Evolutionary conservation across 2,113 vertebrate genomes (phyloP).

Genomic region (Tragulus kanchil): DNA sequence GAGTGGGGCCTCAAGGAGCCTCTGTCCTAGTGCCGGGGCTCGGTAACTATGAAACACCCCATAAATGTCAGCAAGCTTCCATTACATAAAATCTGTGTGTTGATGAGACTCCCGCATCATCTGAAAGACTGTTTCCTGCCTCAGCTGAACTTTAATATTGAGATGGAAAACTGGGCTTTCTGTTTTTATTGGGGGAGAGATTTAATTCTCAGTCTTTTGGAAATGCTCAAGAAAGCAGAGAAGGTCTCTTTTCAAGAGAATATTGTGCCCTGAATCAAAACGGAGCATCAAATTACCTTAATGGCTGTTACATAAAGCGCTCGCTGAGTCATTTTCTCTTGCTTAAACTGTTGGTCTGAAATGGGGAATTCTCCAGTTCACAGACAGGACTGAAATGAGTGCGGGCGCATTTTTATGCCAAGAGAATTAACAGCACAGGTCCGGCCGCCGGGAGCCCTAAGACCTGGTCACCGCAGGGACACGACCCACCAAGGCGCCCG

Average conservation of each 20-base stretch:
- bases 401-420: not conserved
- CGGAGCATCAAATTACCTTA: conserved; percentile 44
- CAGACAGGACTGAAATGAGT: not conserved
- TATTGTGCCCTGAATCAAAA: conserved; percentile 55
- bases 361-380: conserved; percentile 1
- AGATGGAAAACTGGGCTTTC: conserved; percentile 39
- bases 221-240: conserved; percentile 42
- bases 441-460: not conserved
- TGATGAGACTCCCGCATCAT: not conserved
- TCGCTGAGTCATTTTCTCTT: conserved; percentile 59
- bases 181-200: conserved; percentile 55
- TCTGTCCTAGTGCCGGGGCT: not conserved
- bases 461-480: rapidly evolving
- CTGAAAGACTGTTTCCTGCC: not conserved
- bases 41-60: rapidly evolving
- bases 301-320: conserved; percentile 64
- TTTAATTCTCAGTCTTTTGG: conserved; percentile 46
- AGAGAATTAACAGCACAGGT: not conserved
- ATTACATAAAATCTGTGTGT: not conserved
- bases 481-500: rapidly evolving
- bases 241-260: conserved; percentile 44
- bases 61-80: rapidly evolving
- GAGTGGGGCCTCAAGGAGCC: not conserved
- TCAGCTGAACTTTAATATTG: not conserved
- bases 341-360: not conserved